Evolutionary conservation across 2,113 vertebrate species (phyloP), one percentile per base, ranked within the genome.

Genomic region (Rhipidura dahli): DNA sequence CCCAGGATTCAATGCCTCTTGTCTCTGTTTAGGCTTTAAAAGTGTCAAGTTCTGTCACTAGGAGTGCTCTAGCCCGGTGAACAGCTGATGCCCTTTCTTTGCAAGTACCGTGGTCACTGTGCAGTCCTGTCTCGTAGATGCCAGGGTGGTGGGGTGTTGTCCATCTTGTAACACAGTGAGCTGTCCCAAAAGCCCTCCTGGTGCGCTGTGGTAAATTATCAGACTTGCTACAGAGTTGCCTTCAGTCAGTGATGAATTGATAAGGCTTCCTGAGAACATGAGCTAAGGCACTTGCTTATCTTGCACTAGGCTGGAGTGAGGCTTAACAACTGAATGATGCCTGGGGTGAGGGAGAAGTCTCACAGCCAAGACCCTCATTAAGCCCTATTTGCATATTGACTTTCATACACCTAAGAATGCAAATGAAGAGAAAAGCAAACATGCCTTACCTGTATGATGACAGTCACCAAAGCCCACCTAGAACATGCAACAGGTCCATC

Each of bases 11-110:
- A 1, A 19, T 60, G 35, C 16, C 12, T 40, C 68, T 42, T 84
- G 27, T 39, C 87, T 89, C 42, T 40, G 3, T 15, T 30, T 28
- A 30, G 31, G 40, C 11, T 61, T 60, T 53, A 69, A 64, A 40
- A 68, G 24, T 28, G 56, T 56, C 18, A 15, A 13, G 20, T 81
- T 65, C 0, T 0, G 12, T 42, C 53, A 21, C 68, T 44, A 0
- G 3, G 42, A 23, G 31, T 61, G 45, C 51, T 88, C 23, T 19
- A 40, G 15, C 22, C 39, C 21, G 27, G 35, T 17, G 50, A 88
- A 63, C 6, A 2, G 28, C 17, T 19, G 49, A 60, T 50, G 22
- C 8, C 15, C 13, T 3, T 23, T 28, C 66, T 59, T 23, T 61
- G 45, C 66, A 59, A 22, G 27, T 21, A 5, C 39, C 30, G 8